phyloP scores from a whole-genome alignment of 2,797 vertebrate species.

The Pseudomugil gertrudae region DNA sequence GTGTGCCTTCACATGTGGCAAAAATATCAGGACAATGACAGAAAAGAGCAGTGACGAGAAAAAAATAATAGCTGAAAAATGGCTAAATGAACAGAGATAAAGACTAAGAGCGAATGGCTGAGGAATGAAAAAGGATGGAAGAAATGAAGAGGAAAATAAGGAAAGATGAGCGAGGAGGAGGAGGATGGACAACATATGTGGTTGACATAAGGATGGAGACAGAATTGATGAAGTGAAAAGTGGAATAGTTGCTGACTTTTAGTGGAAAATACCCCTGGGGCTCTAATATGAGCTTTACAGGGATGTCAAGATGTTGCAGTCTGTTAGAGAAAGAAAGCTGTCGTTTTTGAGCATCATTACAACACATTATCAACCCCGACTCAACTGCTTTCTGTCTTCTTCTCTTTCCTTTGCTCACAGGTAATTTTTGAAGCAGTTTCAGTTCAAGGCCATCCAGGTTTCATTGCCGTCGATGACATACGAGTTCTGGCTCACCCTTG shows the following conservation, averaged over 20 bases:
- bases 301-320: conserved; percentile 42
- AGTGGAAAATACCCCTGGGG: conserved; percentile 46
- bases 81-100: background rate
- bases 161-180: conserved; percentile 1
- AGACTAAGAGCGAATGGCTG: background rate
- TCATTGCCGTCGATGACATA: conserved; percentile 96
- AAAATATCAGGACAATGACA: conserved; percentile 6
- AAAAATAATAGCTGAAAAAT: background rate
- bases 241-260: conserved; percentile 55
- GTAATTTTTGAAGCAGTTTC: conserved; percentile 97
- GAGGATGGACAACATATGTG: conserved; percentile 37
- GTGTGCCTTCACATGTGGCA: background rate
- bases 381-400: background rate
- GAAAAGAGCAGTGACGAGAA: conserved; percentile 7
- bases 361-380: background rate
- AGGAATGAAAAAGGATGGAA: background rate
- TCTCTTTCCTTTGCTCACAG: conserved; percentile 64
- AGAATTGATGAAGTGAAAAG: conserved; percentile 50
- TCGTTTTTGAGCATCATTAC: conserved; percentile 11
- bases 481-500: conserved; percentile 95
- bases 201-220: conserved; percentile 55
- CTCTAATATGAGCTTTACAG: conserved; percentile 51
- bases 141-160: background rate
- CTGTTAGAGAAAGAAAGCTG: conserved; percentile 9
- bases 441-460: conserved; percentile 92